Conservation (phyloP, 2,888 invertebrate genomes). For the Hermaeophaga mercurialis region DNA sequence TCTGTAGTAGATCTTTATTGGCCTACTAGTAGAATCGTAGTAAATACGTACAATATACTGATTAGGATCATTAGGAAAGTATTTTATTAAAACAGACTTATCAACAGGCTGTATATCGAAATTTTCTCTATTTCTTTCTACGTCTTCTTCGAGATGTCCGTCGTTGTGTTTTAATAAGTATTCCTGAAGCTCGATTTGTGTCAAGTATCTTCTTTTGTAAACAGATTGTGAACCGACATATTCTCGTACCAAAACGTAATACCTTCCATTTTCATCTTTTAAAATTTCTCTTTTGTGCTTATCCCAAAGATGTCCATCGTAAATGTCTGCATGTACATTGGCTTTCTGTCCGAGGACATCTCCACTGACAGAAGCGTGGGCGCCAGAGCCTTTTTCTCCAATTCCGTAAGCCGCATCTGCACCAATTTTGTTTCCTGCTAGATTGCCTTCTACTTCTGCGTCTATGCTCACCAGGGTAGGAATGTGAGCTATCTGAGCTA, state of each 20-base stretch:
- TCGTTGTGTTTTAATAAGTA: neutral
- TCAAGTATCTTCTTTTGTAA: constrained; percentile 1
- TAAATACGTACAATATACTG: neutral
- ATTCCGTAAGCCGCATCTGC: neutral
- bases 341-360: neutral
- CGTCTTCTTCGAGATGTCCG: neutral
- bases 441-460: neutral
- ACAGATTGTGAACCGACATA: neutral
- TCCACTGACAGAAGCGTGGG: neutral
- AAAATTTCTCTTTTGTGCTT: neutral
- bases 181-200: neutral
- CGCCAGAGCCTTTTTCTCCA: neutral
- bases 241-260: neutral
- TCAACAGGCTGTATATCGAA: neutral
- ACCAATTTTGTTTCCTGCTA: neutral
- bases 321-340: neutral
- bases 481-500: neutral
- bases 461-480: neutral
- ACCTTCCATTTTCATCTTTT: constrained; percentile 1
- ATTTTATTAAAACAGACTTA: neutral
- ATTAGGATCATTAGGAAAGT: neutral
- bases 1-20: too few species aligned
- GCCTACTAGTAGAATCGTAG: too few species aligned
- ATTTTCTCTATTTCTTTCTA: neutral
- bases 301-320: neutral